Percentiles rank a stretch among this genome's conserved stretches.
Evolutionary conservation across 2,888 invertebrate species (phyloP).

Genomic region (Blera fallax): DNA sequence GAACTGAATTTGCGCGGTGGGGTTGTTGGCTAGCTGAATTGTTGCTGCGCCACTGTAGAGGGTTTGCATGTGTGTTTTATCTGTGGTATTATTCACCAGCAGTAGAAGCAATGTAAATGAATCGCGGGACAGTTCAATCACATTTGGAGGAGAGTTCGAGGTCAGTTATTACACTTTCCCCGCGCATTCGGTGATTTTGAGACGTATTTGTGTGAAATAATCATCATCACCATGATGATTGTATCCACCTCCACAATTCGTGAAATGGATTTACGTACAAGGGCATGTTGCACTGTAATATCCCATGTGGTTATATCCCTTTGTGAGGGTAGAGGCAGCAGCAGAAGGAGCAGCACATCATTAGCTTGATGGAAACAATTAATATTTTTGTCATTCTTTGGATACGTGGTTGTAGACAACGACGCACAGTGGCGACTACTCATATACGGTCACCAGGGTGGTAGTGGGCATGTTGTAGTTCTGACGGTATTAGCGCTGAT

Average conservation of each 20-base stretch:
- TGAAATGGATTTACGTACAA: slow-evolving; percentile 48
- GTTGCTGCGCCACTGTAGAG: slow-evolving; percentile 24
- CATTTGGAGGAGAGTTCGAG: slow-evolving; percentile 79
- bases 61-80: background rate
- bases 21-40: slow-evolving; percentile 45
- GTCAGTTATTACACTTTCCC: slow-evolving; percentile 77
- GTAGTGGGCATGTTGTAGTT: slow-evolving; percentile 17
- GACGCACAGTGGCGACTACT: background rate
- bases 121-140: slow-evolving; percentile 77
- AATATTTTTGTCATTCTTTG: slow-evolving; percentile 64
- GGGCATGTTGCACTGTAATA: slow-evolving; percentile 19
- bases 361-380: slow-evolving; percentile 67
- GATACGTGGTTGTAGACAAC: slow-evolving; percentile 9
- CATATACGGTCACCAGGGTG: background rate
- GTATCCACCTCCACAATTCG: slow-evolving; percentile 50
- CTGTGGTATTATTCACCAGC: slow-evolving; percentile 31
- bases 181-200: slow-evolving; percentile 25
- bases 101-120: slow-evolving; percentile 51
- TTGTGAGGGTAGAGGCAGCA: slow-evolving; percentile 15
- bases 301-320: background rate
- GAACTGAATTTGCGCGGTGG: slow-evolving; percentile 39
- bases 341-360: slow-evolving; percentile 30
- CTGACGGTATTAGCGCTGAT: background rate
- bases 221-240: slow-evolving; percentile 5
- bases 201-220: slow-evolving; percentile 47